Base-by-base conservation (phyloP, 2,888 invertebrate species). In the Protula sp. region DNA sequence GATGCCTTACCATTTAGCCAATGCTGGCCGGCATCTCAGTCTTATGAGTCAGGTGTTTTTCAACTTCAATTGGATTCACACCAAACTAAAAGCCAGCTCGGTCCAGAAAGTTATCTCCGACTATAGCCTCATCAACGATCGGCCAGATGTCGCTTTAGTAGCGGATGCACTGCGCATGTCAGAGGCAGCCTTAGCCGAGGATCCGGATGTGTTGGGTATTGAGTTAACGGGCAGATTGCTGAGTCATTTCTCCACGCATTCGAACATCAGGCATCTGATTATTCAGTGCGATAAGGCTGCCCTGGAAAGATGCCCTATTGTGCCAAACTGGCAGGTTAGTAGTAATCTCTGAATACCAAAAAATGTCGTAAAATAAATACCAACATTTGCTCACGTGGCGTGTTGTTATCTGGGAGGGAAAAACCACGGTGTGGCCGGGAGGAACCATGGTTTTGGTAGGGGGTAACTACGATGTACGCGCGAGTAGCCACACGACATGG, bases 131-230 rank as follows among this genome's bases (percentile, higher is more conserved):
- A 61, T 64, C 31, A 65, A 73, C 9, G 72, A 74, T 74, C 89
- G 91, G n/a, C n/a, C n/a, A 73, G 94, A 97, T 79, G 83, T 94
- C 3, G 89, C 90, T 87, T 81, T 97, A 48, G 93, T 97, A 1
- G 94, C 94, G 0, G 95, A 97, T 78, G 94, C 94, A 0, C 81
- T 97, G 2, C 86, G 94, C 53, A 85, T 95, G 47, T 94, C 95
- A 0, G 94, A 94, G 0, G 94, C 94, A 1, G 92, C 94, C 66
- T 83, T 64, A 47, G 48, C 55, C 4, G 31, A 48, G 28, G 58
- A 64, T 38, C 58, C 60, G 5, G 50, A 63, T 14, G 50, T 60
- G 2, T 54, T 64, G 19, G 55, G 60, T 14, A 4, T 60, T 2
- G 64, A 64, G 48, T 4, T 64, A 1, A 48, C 55, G n/a, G 62